These are phyloP conservation scores for Castor canadensis DNA, from an alignment of 2,113 vertebrate species.

Conservation along the genomic window DNA sequence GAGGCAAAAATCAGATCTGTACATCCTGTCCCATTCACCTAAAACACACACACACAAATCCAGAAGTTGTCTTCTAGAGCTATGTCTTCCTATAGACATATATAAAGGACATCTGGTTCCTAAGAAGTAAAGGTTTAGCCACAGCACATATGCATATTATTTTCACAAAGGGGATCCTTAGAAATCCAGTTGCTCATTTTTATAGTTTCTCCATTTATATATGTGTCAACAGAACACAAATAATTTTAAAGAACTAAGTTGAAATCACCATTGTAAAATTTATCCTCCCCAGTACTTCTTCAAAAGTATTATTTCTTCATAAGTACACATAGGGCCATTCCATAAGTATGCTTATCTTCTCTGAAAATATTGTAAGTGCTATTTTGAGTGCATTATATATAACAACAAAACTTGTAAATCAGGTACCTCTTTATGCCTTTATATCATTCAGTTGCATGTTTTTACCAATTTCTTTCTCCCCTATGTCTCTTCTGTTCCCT, in stretches of 20 bases:
- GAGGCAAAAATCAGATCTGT: background rate
- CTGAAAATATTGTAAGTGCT: conserved; percentile 18
- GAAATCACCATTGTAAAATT: conserved; percentile 12
- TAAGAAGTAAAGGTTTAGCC: conserved; percentile 40
- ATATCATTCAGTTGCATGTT: background rate
- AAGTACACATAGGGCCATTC: background rate
- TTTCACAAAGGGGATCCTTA: background rate
- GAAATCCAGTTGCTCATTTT: background rate
- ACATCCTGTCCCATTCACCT: background rate
- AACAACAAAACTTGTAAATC: background rate
- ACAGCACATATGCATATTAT: background rate
- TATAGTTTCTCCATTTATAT: background rate
- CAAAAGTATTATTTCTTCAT: conserved; percentile 30
- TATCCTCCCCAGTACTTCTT: background rate
- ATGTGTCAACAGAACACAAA: conserved; percentile 23
- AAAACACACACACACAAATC: background rate
- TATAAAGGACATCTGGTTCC: background rate
- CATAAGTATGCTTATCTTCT: background rate
- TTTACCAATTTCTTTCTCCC: background rate
- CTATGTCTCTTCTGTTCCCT: background rate
- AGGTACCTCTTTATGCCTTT: background rate
- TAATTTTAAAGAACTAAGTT: conserved; percentile 15
- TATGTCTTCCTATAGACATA: background rate
- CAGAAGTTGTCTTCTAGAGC: background rate
- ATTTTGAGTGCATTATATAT: conserved; percentile 22